Conservation (phyloP, 2,797 vertebrate species). For the Meriones psammophilus region DNA sequence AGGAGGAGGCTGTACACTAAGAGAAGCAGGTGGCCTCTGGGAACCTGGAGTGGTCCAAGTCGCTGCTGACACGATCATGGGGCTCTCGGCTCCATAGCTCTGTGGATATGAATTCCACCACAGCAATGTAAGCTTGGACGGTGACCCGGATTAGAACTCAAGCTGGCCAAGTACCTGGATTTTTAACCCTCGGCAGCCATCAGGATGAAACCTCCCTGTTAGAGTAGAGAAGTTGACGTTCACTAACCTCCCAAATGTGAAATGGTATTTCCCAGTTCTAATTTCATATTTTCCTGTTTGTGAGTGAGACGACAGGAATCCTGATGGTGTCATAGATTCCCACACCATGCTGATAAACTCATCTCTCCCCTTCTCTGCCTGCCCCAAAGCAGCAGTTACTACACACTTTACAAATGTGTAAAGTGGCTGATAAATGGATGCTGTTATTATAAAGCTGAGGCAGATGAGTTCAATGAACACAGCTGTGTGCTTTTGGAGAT, state of each 20-base stretch:
- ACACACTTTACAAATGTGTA: too few relatives aligned
- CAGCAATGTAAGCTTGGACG: not conserved
- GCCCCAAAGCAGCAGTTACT: not conserved
- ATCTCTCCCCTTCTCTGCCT: not conserved
- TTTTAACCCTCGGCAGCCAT: not conserved
- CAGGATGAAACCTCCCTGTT: not conserved
- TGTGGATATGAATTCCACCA: not conserved
- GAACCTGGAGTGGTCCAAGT: not conserved
- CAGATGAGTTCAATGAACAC: not conserved
- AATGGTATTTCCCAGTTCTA: not conserved
- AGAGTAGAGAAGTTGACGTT: not conserved
- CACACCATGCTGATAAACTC: not conserved
- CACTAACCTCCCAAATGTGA: constrained; percentile 12
- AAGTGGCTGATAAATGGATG: too few relatives aligned
- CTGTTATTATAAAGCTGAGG: too few relatives aligned
- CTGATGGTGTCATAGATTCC: not conserved
- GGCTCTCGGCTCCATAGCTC: not conserved
- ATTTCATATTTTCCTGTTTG: not conserved
- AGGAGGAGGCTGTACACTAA: not conserved
- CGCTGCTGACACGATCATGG: not conserved
- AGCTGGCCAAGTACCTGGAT: not conserved
- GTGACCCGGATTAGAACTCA: not conserved
- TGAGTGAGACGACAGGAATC: not conserved
- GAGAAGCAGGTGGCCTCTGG: not conserved
- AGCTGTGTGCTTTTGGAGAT: not conserved